These are phyloP conservation scores for Hydrozoanthus tunicans DNA, from an alignment of 64 coral and sea anemone genomes.

Conservation along the genomic window DNA sequence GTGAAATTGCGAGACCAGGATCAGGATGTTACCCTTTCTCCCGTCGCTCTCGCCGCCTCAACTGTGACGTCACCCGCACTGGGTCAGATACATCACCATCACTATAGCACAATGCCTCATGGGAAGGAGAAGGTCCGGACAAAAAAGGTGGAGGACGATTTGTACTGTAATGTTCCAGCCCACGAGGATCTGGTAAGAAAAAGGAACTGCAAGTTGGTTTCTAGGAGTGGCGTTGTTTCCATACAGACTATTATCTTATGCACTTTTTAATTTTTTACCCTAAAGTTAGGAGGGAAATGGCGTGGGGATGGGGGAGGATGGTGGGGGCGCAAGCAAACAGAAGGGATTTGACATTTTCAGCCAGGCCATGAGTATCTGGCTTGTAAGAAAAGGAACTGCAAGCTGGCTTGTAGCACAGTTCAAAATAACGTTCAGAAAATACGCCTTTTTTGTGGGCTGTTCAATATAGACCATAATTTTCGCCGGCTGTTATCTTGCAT, in stretches of 20 bases:
- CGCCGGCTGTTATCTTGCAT: too few species aligned
- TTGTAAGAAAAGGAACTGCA: too few species aligned
- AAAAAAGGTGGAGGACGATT: conserved; percentile 63
- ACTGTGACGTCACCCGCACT: conserved; percentile 22
- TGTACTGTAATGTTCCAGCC: conserved; percentile 81
- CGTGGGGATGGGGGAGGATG: background rate
- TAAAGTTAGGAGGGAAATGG: background rate
- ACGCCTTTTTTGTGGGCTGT: too few species aligned
- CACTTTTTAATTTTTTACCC: background rate
- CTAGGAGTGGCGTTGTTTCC: background rate
- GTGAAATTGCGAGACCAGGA: background rate
- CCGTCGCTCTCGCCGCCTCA: conserved; percentile 14
- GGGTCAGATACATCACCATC: conserved; percentile 70
- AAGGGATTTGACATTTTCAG: too few species aligned
- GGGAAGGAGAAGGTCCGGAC: conserved; percentile 32
- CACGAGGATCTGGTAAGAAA: conserved; percentile 81
- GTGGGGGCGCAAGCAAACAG: too few species aligned
- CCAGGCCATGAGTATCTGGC: too few species aligned
- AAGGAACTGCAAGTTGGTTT: background rate
- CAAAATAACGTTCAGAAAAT: too few species aligned
- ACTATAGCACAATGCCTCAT: conserved; percentile 58
- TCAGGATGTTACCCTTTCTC: background rate
- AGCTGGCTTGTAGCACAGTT: too few species aligned
- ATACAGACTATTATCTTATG: too few species aligned
- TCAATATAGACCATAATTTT: too few species aligned